phyloP scores from a whole-genome alignment of 2,888 invertebrate species.

The Proisotoma minuta region DNA sequence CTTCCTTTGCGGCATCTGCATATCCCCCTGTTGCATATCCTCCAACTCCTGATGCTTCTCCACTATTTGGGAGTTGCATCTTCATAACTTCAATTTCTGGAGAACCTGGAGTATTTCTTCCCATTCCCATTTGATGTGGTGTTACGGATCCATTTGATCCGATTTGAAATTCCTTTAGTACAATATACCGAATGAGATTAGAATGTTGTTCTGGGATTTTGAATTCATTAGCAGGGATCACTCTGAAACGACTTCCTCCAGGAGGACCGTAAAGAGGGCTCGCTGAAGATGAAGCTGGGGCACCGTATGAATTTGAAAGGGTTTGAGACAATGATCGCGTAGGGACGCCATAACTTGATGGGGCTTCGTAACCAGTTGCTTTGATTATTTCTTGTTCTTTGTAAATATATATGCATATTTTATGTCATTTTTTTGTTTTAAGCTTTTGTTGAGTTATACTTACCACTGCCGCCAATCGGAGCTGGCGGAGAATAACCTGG shows the following conservation, averaged over 20 bases:
- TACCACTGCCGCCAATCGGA: background rate
- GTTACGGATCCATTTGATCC: background rate
- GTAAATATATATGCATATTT: background rate
- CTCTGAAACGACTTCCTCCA: background rate
- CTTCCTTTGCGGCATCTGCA: background rate
- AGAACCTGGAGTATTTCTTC: background rate
- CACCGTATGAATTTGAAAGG: background rate
- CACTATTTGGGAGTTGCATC: background rate
- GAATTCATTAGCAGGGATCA: background rate
- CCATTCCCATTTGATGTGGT: background rate
- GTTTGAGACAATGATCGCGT: background rate
- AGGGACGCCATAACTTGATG: background rate
- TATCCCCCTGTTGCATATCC: background rate
- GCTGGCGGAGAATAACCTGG: background rate
- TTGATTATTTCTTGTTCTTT: background rate
- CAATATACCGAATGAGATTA: slow-evolving; percentile 10
- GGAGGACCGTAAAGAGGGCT: background rate
- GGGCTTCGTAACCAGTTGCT: background rate
- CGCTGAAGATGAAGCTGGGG: background rate
- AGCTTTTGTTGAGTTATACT: background rate
- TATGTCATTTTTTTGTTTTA: background rate
- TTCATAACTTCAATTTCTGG: slow-evolving; percentile 3
- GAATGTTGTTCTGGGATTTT: slow-evolving; percentile 6
- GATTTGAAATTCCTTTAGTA: slow-evolving; percentile 8
- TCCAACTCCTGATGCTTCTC: background rate